phyloP scores from a whole-genome alignment of 2,113 vertebrate species.

The Nothoprocta pentlandii region DNA sequence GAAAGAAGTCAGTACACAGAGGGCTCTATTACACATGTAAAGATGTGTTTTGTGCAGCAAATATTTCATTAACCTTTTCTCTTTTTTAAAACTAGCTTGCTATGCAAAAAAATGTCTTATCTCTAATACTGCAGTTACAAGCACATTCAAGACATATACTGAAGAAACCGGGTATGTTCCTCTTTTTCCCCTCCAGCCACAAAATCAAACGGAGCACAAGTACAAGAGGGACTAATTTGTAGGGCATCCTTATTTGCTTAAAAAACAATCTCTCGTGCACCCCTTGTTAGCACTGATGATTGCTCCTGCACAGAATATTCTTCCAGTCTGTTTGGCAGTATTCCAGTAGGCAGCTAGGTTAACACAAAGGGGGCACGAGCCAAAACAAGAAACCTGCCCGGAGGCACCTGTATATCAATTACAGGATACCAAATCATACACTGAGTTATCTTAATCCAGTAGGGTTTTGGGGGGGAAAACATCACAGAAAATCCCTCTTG shows the following conservation, averaged over 20 bases:
- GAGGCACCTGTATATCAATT: rapidly evolving
- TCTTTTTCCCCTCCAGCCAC: background rate
- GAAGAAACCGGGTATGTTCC: background rate
- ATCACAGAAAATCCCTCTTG: background rate
- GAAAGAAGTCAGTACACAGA: background rate
- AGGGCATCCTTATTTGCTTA: background rate
- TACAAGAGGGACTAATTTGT: background rate
- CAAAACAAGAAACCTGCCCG: background rate
- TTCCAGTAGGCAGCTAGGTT: background rate
- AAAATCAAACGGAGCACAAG: background rate
- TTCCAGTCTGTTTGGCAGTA: background rate
- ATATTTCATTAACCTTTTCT: background rate
- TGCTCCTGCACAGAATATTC: background rate
- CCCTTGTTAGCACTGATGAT: background rate
- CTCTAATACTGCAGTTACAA: background rate
- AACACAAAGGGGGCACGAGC: background rate
- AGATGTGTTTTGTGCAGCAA: background rate
- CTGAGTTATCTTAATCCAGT: background rate
- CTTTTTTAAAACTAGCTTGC: background rate
- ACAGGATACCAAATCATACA: background rate
- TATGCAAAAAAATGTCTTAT: background rate
- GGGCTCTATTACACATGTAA: too few species aligned
- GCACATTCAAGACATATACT: slow-evolving; percentile 19
- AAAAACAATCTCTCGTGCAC: background rate
- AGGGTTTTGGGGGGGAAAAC: background rate